A percentile compares a stretch with the other conserved stretches of the same genome.
Evolutionary conservation across 2,888 invertebrate genomes (phyloP).

Genomic region (Vannuccia rotundouncinata): DNA sequence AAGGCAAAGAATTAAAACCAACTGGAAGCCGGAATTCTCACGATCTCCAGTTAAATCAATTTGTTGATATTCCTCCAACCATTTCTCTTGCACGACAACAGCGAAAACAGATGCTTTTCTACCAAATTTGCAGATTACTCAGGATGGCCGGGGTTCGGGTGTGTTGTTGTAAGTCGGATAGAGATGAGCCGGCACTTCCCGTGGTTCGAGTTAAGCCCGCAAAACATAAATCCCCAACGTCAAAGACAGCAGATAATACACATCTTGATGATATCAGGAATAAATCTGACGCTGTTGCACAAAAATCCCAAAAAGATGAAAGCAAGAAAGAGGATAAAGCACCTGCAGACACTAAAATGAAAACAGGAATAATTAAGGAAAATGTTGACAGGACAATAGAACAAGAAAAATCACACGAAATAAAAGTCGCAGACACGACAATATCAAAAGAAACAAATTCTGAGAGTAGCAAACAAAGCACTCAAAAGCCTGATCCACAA

Average conservation of each 20-base stretch:
- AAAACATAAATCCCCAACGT: too few relatives aligned
- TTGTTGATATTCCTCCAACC: too few relatives aligned
- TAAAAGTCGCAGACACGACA: background rate
- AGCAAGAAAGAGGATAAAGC: too few relatives aligned
- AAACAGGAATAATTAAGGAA: too few relatives aligned
- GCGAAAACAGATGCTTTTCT: background rate
- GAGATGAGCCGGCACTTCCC: background rate
- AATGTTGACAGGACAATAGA: too few relatives aligned
- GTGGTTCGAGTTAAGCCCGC: too few relatives aligned
- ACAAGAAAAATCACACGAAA: too few relatives aligned
- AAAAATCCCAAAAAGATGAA: too few relatives aligned
- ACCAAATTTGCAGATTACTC: background rate
- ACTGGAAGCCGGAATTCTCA: background rate
- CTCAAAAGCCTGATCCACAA: background rate
- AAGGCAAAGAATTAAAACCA: background rate
- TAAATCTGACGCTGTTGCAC: too few relatives aligned
- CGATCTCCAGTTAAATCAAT: background rate
- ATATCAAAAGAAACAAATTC: background rate
- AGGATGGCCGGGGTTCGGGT: background rate
- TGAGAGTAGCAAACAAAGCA: background rate
- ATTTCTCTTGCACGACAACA: background rate
- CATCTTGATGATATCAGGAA: too few relatives aligned
- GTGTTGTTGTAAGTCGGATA: background rate
- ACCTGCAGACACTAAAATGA: too few relatives aligned
- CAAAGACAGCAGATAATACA: too few relatives aligned